Conservation (phyloP, 2,888 invertebrate species). For the Chirona hameri region DNA sequence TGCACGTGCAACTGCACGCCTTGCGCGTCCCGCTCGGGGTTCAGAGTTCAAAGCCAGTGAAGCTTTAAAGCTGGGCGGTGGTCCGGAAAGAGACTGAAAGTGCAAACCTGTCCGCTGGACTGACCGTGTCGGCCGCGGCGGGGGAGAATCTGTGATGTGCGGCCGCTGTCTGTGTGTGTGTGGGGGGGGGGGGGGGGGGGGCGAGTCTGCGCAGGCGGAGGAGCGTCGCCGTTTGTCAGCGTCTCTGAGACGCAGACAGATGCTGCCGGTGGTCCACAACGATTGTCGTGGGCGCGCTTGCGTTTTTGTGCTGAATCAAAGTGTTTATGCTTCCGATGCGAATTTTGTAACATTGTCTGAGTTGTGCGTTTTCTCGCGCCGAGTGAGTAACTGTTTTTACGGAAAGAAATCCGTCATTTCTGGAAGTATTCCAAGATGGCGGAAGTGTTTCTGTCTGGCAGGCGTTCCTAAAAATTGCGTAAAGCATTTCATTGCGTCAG, state of each 20-base stretch:
- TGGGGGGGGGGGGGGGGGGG: not conserved
- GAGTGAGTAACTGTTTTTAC: not conserved
- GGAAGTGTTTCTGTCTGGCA: not conserved
- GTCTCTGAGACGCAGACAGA: not conserved
- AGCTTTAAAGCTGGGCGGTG: not conserved
- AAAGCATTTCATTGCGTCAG: no score
- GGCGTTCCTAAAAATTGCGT: not conserved
- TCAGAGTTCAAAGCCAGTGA: conserved; percentile 8
- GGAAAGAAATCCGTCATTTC: not conserved
- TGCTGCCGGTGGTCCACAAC: not conserved
- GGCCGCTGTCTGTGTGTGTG: not conserved
- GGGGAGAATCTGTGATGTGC: not conserved
- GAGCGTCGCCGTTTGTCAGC: not conserved
- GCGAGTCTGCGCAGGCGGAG: not conserved
- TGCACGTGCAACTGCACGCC: not conserved
- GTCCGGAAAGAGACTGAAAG: not conserved
- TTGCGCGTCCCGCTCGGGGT: not conserved
- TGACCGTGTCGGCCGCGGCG: not conserved
- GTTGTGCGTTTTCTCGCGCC: not conserved
- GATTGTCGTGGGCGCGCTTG: not conserved
- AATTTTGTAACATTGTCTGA: not conserved
- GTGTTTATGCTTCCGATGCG: conserved; percentile 7
- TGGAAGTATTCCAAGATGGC: not conserved
- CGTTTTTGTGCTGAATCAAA: not conserved
- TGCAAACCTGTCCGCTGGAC: not conserved